Evolutionary conservation across 2,888 invertebrate species (phyloP).

Genomic region (Erebia ligea): DNA sequence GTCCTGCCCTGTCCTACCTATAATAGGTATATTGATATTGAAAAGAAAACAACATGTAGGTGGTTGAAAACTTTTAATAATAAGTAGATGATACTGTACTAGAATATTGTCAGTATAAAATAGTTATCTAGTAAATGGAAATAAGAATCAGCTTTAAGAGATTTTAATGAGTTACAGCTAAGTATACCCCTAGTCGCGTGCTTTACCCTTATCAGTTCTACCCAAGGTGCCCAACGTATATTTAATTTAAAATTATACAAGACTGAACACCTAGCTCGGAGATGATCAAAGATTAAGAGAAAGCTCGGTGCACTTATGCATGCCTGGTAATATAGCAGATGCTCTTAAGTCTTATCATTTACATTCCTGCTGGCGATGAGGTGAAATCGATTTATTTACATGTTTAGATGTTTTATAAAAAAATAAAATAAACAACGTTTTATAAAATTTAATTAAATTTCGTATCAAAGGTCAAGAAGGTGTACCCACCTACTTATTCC

Average conservation of each 20-base stretch:
- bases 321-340: constrained; percentile 43
- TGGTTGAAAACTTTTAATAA: no score
- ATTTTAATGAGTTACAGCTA: constrained; percentile 3
- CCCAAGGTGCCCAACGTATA: constrained; percentile 16
- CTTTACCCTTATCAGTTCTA: constrained; percentile 23
- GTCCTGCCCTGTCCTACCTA: no score
- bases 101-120: no score
- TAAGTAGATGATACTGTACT: no score
- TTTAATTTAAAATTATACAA: constrained; percentile 32
- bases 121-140: not conserved
- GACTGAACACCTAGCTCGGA: constrained; percentile 26
- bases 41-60: no score
- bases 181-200: constrained; percentile 8
- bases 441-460: not conserved
- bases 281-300: constrained; percentile 47
- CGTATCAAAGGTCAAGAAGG: no score
- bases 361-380: constrained; percentile 21
- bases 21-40: no score
- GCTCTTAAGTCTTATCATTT: constrained; percentile 29
- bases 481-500: no score
- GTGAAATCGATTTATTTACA: constrained; percentile 13
- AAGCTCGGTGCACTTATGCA: constrained; percentile 50
- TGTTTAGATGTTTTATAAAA: not conserved
- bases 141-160: not conserved
- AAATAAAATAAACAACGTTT: no score